Evolutionary conservation across 2,797 vertebrate genomes (phyloP).

Genomic region (Pteropus rufus): DNA sequence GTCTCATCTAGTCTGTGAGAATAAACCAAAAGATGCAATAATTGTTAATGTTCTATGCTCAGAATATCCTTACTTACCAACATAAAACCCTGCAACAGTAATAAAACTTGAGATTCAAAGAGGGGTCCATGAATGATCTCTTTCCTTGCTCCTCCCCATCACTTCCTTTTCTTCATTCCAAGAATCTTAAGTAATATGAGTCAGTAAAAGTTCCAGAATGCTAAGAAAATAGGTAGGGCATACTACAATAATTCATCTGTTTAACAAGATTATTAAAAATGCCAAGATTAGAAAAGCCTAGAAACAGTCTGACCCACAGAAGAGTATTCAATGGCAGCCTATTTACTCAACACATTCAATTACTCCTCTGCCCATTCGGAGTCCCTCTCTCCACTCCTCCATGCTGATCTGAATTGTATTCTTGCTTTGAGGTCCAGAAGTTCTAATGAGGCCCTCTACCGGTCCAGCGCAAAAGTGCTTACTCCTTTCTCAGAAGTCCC

Average conservation of each 20-base stretch:
- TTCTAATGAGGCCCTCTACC: background rate
- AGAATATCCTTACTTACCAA: slow-evolving; percentile 5
- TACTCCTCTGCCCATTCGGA: background rate
- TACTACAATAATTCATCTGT: background rate
- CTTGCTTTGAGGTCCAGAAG: background rate
- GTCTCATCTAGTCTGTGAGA: slow-evolving; percentile 91
- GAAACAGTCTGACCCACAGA: background rate
- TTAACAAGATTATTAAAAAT: background rate
- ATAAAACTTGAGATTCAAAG: slow-evolving; percentile 49
- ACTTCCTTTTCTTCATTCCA: slow-evolving; percentile 25
- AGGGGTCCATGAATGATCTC: background rate
- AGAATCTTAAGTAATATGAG: background rate
- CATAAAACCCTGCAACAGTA: slow-evolving; percentile 3
- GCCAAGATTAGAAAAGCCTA: slow-evolving; percentile 22
- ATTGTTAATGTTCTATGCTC: slow-evolving; percentile 21
- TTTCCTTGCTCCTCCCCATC: background rate
- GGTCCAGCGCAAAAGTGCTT: background rate
- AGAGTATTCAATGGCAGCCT: background rate
- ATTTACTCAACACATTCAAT: background rate
- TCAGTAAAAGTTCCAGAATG: background rate
- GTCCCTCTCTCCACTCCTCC: background rate
- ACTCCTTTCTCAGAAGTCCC: background rate
- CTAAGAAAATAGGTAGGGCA: slow-evolving; percentile 15
- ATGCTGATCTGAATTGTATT: background rate
- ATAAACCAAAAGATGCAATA: slow-evolving; percentile 48